Evolutionary conservation across 1,140 invertebrate species (phyloP), one percentile per base, ranked within the genome.

Genomic region (Cyclargus thomasi): DNA sequence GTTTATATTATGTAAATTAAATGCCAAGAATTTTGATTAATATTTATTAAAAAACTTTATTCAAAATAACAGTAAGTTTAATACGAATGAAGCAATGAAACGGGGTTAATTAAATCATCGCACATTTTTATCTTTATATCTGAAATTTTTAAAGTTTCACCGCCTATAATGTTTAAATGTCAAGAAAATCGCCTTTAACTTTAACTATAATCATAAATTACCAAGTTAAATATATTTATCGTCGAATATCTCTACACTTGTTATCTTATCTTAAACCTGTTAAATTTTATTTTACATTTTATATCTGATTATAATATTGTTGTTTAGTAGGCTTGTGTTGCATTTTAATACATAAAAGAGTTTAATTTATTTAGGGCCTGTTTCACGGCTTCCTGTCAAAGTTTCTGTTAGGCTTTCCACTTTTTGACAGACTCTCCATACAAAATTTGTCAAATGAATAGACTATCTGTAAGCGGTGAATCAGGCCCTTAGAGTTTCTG

Each of bases 141-240:
- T 14, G 39, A 47, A 14, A 14, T 47, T 47, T 47, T 47, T 47
- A 14, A 39, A 47, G 5, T 47, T 47, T 7, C 3, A 47, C 39
- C 39, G 39, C 39, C 39, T 47, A 59, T 18, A 20, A 55, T 55
- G n/a, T 17, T 59, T 59, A 59, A 59, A 59, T 59, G 55, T 59
- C 55, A 59, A 59, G 55, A 14, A 47, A 47, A 47, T 59, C 17
- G 17, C 55, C 10, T n/a, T 17, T n/a, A 20, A 20, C 17, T 21
- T 20, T 21, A 59, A 59, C 20, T 11, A 20, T 20, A 21, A 59
- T 59, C 17, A 59, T 59, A 59, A 59, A 59, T 59, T 47, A 47
- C 11, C 39, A 47, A 47, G 39, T 47, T 47, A 14, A 59, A 18
- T 20, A 59, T 59, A 59, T 55, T 55, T 55, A 59, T 21, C 55